phyloP scores from a whole-genome alignment of 2,797 vertebrate genomes.

The Hypotaenidia okinawae region DNA sequence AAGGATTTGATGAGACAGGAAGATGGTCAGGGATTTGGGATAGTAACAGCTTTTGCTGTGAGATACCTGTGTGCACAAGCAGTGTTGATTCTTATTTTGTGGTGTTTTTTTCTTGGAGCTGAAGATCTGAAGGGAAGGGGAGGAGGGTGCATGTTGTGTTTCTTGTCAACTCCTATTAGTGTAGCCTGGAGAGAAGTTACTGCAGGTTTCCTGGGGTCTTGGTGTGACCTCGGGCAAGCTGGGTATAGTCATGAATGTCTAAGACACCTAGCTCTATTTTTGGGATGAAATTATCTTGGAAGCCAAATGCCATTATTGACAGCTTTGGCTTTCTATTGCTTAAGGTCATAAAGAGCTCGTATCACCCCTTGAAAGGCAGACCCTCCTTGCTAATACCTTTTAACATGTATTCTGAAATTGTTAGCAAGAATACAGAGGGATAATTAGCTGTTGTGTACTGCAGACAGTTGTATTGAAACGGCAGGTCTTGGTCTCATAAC shows the following conservation, averaged over 20 bases:
- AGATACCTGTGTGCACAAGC: not conserved
- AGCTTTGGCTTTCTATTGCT: not conserved
- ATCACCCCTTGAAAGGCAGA: not conserved
- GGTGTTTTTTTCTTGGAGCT: too few species aligned
- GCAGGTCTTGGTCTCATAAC: fast-evolving
- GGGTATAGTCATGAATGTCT: not conserved
- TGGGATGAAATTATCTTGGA: not conserved
- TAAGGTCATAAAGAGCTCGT: not conserved
- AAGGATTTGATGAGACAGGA: not conserved
- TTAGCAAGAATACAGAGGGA: fast-evolving
- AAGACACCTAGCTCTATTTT: not conserved
- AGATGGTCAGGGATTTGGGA: not conserved
- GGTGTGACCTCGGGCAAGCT: not conserved
- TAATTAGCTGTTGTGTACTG: not conserved
- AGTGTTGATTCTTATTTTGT: not conserved
- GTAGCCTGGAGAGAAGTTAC: not conserved
- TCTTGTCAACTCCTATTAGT: too few species aligned
- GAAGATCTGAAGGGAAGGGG: not conserved
- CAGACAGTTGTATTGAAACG: fast-evolving
- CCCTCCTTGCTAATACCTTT: not conserved
- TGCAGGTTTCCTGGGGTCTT: not conserved
- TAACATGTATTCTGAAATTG: not conserved
- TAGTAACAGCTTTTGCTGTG: not conserved
- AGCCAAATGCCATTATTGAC: not conserved
- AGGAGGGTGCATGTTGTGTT: not conserved